phyloP scores from a whole-genome alignment of 2,888 invertebrate species.

The Xylota sylvarum region DNA sequence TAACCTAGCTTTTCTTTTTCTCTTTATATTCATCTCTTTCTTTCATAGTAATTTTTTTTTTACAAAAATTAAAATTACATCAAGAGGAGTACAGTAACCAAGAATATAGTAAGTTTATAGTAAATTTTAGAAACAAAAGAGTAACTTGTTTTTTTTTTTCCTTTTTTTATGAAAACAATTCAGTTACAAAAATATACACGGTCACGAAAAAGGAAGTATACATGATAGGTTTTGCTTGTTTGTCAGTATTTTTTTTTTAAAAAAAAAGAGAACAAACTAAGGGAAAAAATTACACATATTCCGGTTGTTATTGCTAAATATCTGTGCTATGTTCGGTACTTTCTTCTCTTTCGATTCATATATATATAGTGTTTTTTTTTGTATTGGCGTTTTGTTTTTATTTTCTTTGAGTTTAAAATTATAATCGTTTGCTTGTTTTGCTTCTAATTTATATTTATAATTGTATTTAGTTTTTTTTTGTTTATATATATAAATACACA shows the following conservation, averaged over 20 bases:
- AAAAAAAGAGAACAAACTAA: constrained; percentile 28
- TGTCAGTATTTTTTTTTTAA: neutral
- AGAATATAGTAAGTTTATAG: constrained; percentile 46
- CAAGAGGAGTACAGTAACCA: constrained; percentile 62
- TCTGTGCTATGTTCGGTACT: constrained; percentile 22
- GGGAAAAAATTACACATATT: constrained; percentile 65
- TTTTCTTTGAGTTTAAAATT: constrained; percentile 33
- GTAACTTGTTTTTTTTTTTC: constrained; percentile 41
- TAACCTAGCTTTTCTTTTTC: constrained; percentile 60
- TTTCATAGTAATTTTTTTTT: constrained; percentile 53
- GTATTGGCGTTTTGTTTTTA: constrained; percentile 56
- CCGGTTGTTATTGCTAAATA: constrained; percentile 63
- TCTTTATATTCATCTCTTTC: constrained; percentile 33
- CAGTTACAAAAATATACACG: constrained; percentile 71
- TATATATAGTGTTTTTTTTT: constrained; percentile 18
- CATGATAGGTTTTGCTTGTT: constrained; percentile 36
- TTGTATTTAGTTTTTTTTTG: constrained; percentile 52
- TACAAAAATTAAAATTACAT: constrained; percentile 46
- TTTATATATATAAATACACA: constrained; percentile 54
- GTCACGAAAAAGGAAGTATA: constrained; percentile 60
- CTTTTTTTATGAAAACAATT: constrained; percentile 29
- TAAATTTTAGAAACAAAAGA: constrained; percentile 56
- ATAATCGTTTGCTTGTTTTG: constrained; percentile 44
- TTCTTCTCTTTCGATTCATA: constrained; percentile 60
- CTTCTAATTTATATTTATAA: constrained; percentile 61